Evolutionary conservation across 2,797 vertebrate genomes (phyloP).

Genomic region (Peromyscus nudipes): DNA sequence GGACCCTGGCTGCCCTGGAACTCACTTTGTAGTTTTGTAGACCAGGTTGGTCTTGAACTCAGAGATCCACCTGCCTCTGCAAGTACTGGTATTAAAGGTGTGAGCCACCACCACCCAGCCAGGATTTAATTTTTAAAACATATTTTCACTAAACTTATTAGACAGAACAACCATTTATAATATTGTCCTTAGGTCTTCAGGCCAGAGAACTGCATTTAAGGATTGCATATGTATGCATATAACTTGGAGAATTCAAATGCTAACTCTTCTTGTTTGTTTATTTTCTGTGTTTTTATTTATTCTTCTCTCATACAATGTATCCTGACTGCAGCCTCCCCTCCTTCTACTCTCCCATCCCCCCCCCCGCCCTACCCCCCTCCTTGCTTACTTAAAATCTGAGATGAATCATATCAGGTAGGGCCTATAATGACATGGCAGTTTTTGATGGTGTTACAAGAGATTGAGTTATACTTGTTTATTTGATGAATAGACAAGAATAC

Average conservation of each 20-base stretch:
- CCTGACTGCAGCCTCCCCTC: neutral
- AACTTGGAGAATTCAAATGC: conserved; percentile 18
- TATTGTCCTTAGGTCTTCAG: neutral
- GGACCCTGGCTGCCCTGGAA: no score
- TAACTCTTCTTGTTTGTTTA: neutral
- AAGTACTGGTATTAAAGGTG: neutral
- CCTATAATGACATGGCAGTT: neutral
- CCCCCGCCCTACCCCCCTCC: no score
- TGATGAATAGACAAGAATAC: no score
- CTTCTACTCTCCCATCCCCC: neutral
- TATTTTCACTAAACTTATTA: neutral
- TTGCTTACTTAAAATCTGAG: neutral
- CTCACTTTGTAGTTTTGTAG: neutral
- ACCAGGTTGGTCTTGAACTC: neutral
- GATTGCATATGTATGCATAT: neutral
- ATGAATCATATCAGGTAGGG: neutral
- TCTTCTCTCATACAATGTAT: neutral
- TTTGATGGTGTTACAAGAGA: neutral
- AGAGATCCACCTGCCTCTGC: neutral
- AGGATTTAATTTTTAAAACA: neutral
- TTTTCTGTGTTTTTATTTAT: no score
- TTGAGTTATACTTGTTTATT: conserved; percentile 12
- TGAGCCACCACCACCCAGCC: neutral
- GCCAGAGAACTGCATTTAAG: neutral
- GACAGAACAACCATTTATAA: neutral